phyloP scores from a whole-genome alignment of 1,140 invertebrate species.

The Drosophila sp. region DNA sequence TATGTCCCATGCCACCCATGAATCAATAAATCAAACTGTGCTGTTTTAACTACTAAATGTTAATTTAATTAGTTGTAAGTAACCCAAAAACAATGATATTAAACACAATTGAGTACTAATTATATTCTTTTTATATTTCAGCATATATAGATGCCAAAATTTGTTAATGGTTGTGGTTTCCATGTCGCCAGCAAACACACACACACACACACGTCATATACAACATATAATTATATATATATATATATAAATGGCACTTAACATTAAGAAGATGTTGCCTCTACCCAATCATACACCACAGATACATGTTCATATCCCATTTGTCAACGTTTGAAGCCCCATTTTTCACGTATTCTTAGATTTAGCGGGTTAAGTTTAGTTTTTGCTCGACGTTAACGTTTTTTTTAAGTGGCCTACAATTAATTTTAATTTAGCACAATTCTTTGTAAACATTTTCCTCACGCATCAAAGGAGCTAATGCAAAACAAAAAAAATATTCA shows the following conservation, averaged over 20 bases:
- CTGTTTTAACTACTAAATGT: constrained; percentile 69
- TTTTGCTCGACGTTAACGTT: constrained; percentile 35
- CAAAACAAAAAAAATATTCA: constrained; percentile 21
- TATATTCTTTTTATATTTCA: constrained; percentile 32
- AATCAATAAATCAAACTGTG: constrained; percentile 81
- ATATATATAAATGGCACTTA: constrained; percentile 21
- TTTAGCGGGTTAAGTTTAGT: constrained; percentile 49
- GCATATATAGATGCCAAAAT: constrained; percentile 79
- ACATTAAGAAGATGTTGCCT: constrained; percentile 25
- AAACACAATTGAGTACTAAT: constrained; percentile 2
- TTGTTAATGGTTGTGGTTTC: constrained; percentile 78
- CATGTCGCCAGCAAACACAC: constrained; percentile 47
- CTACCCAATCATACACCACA: constrained; percentile 6
- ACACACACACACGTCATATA: constrained; percentile 14
- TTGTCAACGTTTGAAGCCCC: constrained; percentile 40
- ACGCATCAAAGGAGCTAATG: constrained; percentile 23
- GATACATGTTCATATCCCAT: constrained; percentile 29
- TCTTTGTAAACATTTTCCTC: constrained; percentile 67
- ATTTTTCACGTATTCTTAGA: constrained; percentile 57
- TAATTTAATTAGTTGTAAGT: constrained; percentile 79
- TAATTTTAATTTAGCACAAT: constrained; percentile 79
- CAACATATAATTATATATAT: constrained; percentile 21
- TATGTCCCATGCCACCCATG: constrained; percentile 80
- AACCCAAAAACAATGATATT: neutral
- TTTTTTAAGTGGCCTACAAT: constrained; percentile 56